Conservation (phyloP, 2,113 vertebrate species). For the Irena cyanogastra region DNA sequence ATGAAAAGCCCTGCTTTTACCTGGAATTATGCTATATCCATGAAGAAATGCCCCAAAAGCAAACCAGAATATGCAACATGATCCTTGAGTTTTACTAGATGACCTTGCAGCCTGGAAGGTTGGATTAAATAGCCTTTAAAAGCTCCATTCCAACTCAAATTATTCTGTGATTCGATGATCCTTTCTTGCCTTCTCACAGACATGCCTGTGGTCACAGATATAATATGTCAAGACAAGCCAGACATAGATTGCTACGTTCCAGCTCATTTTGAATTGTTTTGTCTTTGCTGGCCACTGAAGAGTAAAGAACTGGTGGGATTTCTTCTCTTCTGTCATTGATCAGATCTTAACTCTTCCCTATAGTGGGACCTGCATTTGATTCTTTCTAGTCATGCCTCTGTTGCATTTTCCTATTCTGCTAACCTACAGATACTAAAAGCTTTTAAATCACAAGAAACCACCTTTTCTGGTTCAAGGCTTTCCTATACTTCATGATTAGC, state of each 20-base stretch:
- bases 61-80: not conserved
- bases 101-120: not conserved
- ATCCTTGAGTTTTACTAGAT: not conserved
- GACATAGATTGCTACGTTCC: not conserved
- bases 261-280: not conserved
- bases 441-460: not conserved
- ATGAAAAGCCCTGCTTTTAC: not conserved
- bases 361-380: not conserved
- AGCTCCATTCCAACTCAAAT: not conserved
- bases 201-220: not conserved
- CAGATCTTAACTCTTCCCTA: not conserved
- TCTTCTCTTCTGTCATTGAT: not conserved
- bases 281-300: not conserved
- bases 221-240: not conserved
- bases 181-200: not conserved
- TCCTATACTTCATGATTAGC: not conserved
- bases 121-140: not conserved
- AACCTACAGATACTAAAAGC: not conserved
- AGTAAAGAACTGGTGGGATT: not conserved
- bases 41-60: not conserved
- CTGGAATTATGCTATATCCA: not conserved
- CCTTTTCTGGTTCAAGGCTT: not conserved
- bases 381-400: not conserved
- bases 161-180: not conserved
- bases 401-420: not conserved